phyloP scores from a whole-genome alignment of 2,888 invertebrate species.

The Neoascia interrupta region DNA sequence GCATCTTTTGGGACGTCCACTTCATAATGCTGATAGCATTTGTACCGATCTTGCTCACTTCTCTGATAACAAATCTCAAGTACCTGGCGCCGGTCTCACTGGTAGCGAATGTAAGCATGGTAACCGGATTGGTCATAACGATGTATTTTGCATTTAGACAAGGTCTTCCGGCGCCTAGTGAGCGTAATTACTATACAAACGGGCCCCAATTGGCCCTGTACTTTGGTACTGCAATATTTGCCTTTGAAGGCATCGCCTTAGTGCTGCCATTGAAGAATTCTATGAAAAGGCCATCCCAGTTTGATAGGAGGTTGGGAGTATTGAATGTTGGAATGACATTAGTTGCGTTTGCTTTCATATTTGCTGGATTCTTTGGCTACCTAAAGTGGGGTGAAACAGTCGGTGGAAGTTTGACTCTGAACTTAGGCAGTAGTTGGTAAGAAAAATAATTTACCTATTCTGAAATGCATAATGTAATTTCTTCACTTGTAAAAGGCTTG shows the following conservation, averaged over 20 bases:
- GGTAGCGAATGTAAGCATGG: conserved; percentile 87
- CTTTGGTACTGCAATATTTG: conserved; percentile 97
- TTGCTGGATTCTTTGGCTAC: conserved; percentile 93
- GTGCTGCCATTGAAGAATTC: conserved; percentile 96
- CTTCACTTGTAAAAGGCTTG: conserved; percentile 83
- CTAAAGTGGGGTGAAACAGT: conserved; percentile 91
- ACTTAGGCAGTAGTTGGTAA: conserved; percentile 83
- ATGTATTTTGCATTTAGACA: conserved; percentile 88
- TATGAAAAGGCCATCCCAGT: conserved; percentile 89
- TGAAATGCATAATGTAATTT: too few species aligned
- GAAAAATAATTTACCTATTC: too few species aligned
- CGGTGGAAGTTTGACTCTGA: conserved; percentile 92
- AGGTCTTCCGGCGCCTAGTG: conserved; percentile 84
- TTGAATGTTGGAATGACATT: conserved; percentile 93
- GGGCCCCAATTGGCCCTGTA: conserved; percentile 88
- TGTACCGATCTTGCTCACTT: conserved; percentile 86
- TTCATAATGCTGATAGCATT: conserved; percentile 87
- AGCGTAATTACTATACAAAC: conserved; percentile 83
- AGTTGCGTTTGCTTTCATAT: conserved; percentile 88
- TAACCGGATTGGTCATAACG: conserved; percentile 86
- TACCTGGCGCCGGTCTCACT: conserved; percentile 88
- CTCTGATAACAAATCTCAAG: conserved; percentile 88
- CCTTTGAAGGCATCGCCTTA: conserved; percentile 97
- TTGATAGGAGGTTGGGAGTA: conserved; percentile 90
- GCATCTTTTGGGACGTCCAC: conserved; percentile 83